Percentiles rank a stretch among this genome's conserved stretches.
These are phyloP conservation scores for Melangyna quadrimaculata DNA, from an alignment of 2,888 invertebrate genomes.

Conservation along the genomic window DNA sequence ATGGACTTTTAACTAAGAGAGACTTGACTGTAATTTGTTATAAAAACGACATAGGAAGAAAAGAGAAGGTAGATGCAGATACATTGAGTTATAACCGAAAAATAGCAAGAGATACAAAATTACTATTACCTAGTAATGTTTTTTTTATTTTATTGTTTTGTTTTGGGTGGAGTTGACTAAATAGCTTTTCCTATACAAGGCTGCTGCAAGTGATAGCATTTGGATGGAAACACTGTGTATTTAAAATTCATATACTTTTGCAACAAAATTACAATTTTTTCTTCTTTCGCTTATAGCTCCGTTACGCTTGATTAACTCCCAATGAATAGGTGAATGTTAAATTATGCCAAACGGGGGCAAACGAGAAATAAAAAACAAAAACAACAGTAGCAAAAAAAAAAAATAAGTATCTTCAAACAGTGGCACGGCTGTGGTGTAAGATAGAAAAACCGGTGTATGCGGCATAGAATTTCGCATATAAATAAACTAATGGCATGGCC, in stretches of 20 bases:
- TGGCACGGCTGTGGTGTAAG: conserved; percentile 34
- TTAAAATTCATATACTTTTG: background rate
- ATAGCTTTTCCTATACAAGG: background rate
- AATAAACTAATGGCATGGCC: conserved; percentile 49
- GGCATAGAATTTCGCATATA: conserved; percentile 65
- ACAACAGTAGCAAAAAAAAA: background rate
- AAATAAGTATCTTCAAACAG: conserved; percentile 40
- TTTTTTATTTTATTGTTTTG: background rate
- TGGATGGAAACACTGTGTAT: background rate
- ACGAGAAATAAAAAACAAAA: background rate
- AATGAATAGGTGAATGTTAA: conserved; percentile 67
- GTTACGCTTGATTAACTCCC: conserved; percentile 64
- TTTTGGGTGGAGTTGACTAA: background rate
- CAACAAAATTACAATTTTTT: conserved; percentile 55
- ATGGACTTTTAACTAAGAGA: background rate
- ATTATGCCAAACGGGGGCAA: conserved; percentile 54
- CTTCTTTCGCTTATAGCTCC: conserved; percentile 13
- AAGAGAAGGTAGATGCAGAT: conserved; percentile 9
- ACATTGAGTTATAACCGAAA: background rate
- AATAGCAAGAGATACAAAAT: conserved; percentile 20
- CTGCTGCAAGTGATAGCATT: conserved; percentile 15
- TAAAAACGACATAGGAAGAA: background rate
- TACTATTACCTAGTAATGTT: conserved; percentile 47
- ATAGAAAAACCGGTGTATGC: conserved; percentile 51
- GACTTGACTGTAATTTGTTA: background rate